A percentile compares a stretch with the other conserved stretches of the same genome.
phyloP scores from a whole-genome alignment of 2,797 vertebrate genomes.

The Tenualosa ilisha region DNA sequence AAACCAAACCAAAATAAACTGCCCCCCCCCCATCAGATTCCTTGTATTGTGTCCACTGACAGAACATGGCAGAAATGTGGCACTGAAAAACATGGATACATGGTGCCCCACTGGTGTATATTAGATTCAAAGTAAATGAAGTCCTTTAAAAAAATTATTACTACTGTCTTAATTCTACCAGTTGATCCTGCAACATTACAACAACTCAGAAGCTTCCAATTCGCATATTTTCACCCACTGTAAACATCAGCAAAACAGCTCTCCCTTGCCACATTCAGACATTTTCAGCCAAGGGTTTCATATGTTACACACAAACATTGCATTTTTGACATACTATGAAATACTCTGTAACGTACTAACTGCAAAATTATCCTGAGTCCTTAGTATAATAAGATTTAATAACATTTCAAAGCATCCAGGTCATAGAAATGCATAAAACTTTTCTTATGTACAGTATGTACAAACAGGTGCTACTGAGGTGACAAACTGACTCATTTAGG shows the following conservation, averaged over 20 bases:
- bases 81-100: not conserved
- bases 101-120: not conserved
- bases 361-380: slow-evolving; percentile 29
- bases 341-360: not conserved
- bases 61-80: not conserved
- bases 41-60: too few relatives aligned
- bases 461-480: slow-evolving; percentile 16
- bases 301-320: not conserved
- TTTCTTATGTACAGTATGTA: slow-evolving; percentile 42
- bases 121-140: not conserved
- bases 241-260: not conserved
- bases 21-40: not conserved
- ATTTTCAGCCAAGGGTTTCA: not conserved
- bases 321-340: not conserved
- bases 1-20: not conserved
- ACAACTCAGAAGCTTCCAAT: not conserved
- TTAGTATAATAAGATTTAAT: slow-evolving; percentile 26
- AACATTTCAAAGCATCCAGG: slow-evolving; percentile 32
- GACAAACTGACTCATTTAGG: not conserved
- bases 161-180: not conserved
- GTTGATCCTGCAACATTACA: not conserved
- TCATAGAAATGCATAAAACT: slow-evolving; percentile 27
- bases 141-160: not conserved
- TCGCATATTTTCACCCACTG: not conserved
- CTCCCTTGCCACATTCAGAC: not conserved